Evolutionary conservation across 2,888 invertebrate species (phyloP).

Genomic region (Capitulum mitella): DNA sequence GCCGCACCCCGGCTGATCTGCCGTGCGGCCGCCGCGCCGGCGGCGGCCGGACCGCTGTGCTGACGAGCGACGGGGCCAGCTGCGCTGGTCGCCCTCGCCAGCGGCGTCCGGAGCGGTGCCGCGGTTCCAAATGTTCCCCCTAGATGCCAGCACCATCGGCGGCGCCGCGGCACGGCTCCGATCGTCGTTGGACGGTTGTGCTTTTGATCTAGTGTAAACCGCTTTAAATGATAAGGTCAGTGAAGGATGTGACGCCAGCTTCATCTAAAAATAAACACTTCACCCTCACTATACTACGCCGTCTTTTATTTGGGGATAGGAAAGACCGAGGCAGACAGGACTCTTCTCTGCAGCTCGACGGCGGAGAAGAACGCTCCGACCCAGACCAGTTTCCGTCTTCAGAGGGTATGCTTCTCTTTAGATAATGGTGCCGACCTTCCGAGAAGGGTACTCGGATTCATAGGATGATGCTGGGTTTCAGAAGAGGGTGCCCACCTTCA

Average conservation of each 20-base stretch:
- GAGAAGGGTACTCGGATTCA: too few relatives aligned
- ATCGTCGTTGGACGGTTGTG: not conserved
- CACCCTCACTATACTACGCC: not conserved
- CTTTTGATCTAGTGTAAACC: not conserved
- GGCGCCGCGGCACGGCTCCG: not conserved
- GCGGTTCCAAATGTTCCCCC: not conserved
- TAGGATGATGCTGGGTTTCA: too few relatives aligned
- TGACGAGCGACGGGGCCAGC: not conserved
- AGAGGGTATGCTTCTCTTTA: too few relatives aligned
- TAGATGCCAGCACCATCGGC: not conserved
- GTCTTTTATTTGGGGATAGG: too few relatives aligned
- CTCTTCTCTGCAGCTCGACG: too few relatives aligned
- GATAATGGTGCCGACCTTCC: too few relatives aligned
- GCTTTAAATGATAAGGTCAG: not conserved
- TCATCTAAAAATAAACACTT: slow-evolving; percentile 24
- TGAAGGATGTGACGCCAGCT: slow-evolving; percentile 7
- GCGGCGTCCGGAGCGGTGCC: not conserved
- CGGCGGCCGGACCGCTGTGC: not conserved
- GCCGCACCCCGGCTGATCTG: too few relatives aligned
- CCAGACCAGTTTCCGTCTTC: too few relatives aligned
- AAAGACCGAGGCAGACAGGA: too few relatives aligned
- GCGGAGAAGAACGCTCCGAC: too few relatives aligned
- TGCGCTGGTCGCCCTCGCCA: not conserved
- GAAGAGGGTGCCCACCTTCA: too few relatives aligned
- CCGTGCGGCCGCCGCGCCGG: not conserved